phyloP scores from a whole-genome alignment of 2,888 invertebrate species.

The Rhagophthalmus giganteus region DNA sequence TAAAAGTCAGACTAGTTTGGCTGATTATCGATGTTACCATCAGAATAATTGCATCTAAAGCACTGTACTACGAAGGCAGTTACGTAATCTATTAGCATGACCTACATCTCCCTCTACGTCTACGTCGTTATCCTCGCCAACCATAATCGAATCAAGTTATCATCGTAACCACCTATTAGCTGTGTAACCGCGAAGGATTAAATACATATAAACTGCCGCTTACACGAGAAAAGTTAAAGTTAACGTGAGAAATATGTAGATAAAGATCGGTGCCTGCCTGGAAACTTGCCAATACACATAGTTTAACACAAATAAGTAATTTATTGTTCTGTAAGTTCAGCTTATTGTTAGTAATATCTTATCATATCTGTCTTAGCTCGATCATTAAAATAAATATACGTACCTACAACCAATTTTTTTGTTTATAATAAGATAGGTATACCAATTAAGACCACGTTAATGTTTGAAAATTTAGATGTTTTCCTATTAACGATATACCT shows the following conservation, averaged over 20 bases:
- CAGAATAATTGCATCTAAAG: conserved; percentile 31
- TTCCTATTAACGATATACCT: too few relatives aligned
- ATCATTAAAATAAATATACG: too few relatives aligned
- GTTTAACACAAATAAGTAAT: too few relatives aligned
- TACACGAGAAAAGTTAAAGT: conserved; percentile 12
- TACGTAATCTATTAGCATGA: conserved; percentile 24
- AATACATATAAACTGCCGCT: conserved; percentile 12
- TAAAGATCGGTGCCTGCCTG: conserved; percentile 1
- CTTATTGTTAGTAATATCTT: too few relatives aligned
- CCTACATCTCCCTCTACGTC: conserved; percentile 17
- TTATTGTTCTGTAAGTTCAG: too few relatives aligned
- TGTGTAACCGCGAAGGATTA: conserved; percentile 18
- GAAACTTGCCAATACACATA: conserved; percentile 1
- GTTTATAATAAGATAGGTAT: too few relatives aligned
- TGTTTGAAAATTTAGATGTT: too few relatives aligned
- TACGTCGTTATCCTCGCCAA: conserved; percentile 14
- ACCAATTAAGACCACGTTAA: too few relatives aligned
- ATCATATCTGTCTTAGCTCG: too few relatives aligned
- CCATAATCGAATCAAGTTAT: conserved; percentile 22
- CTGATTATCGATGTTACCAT: conserved; percentile 22
- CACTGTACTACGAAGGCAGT: conserved; percentile 18
- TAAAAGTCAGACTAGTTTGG: too few relatives aligned
- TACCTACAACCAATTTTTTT: too few relatives aligned
- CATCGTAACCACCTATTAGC: conserved; percentile 24
- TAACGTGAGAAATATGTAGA: conserved; percentile 11